phyloP scores from a whole-genome alignment of 2,888 invertebrate genomes.

The Aethes cnicana region DNA sequence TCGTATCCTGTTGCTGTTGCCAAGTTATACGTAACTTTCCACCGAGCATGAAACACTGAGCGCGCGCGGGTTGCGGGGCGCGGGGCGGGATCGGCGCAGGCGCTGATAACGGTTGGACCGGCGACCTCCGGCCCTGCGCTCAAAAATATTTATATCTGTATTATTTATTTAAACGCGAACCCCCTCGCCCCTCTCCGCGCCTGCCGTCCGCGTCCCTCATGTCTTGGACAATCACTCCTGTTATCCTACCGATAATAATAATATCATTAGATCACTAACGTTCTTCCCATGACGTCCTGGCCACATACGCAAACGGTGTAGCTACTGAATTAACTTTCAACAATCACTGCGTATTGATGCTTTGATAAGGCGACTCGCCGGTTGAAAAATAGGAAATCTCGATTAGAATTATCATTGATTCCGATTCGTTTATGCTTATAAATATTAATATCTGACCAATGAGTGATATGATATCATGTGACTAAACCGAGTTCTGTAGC shows the following conservation, averaged over 20 bases:
- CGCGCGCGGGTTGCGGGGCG: constrained; percentile 27
- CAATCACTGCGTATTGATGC: too few relatives aligned
- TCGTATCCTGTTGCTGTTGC: constrained; percentile 12
- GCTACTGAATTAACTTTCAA: too few relatives aligned
- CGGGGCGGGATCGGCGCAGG: constrained; percentile 32
- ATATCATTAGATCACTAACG: constrained; percentile 7
- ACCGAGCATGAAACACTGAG: constrained; percentile 12
- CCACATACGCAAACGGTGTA: too few relatives aligned
- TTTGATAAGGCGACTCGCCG: too few relatives aligned
- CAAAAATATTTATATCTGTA: constrained; percentile 60
- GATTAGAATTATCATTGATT: too few relatives aligned
- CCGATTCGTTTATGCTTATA: too few relatives aligned
- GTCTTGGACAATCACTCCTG: constrained; percentile 19
- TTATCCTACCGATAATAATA: constrained; percentile 6
- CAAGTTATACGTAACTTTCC: constrained; percentile 31
- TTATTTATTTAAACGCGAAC: constrained; percentile 51
- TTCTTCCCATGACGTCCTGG: background rate
- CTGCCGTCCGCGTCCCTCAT: constrained; percentile 15
- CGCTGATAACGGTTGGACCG: constrained; percentile 57
- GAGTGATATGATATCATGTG: background rate
- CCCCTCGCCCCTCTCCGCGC: constrained; percentile 21
- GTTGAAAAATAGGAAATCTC: too few relatives aligned
- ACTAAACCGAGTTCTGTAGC: background rate
- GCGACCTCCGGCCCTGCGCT: constrained; percentile 61
- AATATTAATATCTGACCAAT: background rate